A percentile compares a stretch with the other conserved stretches of the same genome.
Evolutionary conservation across 1,140 invertebrate genomes (phyloP).

Genomic region (Diplogasteroides magnus): DNA sequence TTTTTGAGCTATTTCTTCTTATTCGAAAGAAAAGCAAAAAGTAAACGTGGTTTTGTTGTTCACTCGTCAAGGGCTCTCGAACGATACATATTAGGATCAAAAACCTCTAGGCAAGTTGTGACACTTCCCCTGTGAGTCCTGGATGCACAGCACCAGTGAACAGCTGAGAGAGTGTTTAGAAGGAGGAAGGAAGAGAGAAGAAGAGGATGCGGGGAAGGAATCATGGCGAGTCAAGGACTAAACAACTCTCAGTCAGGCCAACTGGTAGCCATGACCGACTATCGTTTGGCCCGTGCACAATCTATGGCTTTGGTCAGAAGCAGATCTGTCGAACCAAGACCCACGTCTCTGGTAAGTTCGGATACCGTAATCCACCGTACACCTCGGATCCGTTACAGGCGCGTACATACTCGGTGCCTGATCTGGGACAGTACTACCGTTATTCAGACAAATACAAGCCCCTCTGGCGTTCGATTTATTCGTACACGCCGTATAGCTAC

Average conservation of each 20-base stretch:
- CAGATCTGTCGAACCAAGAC: background rate
- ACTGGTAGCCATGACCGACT: background rate
- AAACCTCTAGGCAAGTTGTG: too few relatives aligned
- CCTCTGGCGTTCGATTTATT: slow-evolving; percentile 27
- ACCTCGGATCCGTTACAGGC: background rate
- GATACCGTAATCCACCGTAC: background rate
- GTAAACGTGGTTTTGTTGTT: too few relatives aligned
- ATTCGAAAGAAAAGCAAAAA: too few relatives aligned
- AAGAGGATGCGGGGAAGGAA: too few relatives aligned
- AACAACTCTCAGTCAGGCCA: background rate
- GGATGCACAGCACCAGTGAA: too few relatives aligned
- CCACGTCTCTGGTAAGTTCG: background rate
- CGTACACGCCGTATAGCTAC: slow-evolving; percentile 22
- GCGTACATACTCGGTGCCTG: slow-evolving; percentile 30
- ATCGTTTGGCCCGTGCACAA: background rate
- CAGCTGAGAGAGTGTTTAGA: background rate
- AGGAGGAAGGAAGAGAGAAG: background rate
- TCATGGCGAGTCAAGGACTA: background rate
- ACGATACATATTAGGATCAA: too few relatives aligned
- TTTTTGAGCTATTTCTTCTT: too few relatives aligned
- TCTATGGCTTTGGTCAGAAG: background rate
- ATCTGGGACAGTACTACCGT: slow-evolving; percentile 29
- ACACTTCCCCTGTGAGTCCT: too few relatives aligned
- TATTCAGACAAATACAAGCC: slow-evolving; percentile 28
- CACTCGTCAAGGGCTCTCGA: too few relatives aligned